phyloP scores from a whole-genome alignment of 2,888 invertebrate genomes.

The Pemphredon lugubris region DNA sequence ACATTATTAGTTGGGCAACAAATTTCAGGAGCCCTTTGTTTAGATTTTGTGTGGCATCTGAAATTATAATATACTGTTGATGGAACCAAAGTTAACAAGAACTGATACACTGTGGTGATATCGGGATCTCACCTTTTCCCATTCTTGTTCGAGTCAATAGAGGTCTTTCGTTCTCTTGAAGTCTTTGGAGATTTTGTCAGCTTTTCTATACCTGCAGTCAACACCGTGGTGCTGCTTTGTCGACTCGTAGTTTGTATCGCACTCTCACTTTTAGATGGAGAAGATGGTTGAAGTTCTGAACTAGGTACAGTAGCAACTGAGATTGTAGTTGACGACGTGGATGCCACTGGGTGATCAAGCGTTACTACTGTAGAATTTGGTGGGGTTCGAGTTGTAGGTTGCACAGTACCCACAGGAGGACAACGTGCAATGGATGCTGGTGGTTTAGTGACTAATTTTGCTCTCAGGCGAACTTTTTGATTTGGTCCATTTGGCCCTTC shows the following conservation, averaged over 20 bases:
- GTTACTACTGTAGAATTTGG: conserved; percentile 55
- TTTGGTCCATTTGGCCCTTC: conserved; percentile 85
- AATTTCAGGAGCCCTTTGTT: conserved; percentile 63
- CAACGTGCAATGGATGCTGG: conserved; percentile 78
- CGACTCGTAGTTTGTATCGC: conserved; percentile 16
- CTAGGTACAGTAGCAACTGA: conserved; percentile 8
- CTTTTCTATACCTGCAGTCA: conserved; percentile 55
- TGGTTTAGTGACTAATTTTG: conserved; percentile 85
- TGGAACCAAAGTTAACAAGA: not conserved
- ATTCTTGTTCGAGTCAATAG: conserved; percentile 68
- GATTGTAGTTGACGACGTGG: conserved; percentile 55
- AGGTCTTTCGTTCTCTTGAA: conserved; percentile 69
- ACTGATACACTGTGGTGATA: not conserved
- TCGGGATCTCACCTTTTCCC: conserved; percentile 62
- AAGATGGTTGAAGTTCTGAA: conserved; percentile 26
- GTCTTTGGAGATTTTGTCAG: conserved; percentile 66
- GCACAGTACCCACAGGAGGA: conserved; percentile 83
- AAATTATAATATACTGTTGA: conserved; percentile 26
- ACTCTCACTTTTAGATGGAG: conserved; percentile 39
- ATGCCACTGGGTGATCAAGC: conserved; percentile 57
- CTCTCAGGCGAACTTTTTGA: conserved; percentile 84
- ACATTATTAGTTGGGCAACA: conserved; percentile 69
- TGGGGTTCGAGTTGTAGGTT: conserved; percentile 82
- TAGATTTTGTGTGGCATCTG: conserved; percentile 68
- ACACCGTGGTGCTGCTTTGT: conserved; percentile 24